These are phyloP conservation scores for Drosophila navojoa DNA, from an alignment of 1,140 invertebrate genomes.

Conservation along the genomic window DNA sequence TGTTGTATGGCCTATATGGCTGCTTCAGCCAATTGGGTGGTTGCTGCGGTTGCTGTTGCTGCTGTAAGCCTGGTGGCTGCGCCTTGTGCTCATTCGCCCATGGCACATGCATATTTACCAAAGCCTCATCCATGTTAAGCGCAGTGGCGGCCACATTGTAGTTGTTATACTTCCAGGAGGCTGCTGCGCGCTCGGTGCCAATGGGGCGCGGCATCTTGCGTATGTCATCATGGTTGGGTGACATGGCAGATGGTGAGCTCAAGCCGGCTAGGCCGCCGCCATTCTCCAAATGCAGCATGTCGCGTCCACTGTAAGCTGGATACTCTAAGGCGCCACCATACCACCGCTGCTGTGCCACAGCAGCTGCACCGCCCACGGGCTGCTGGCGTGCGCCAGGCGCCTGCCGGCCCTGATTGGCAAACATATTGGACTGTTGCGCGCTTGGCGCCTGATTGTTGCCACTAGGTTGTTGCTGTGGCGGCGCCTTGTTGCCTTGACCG, in stretches of 20 bases:
- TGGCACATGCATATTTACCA: conserved; percentile 46
- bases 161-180: conserved; percentile 86
- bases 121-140: conserved; percentile 55
- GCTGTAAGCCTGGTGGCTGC: conserved; percentile 62
- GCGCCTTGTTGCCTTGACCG: conserved; percentile 43
- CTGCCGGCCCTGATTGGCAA: conserved; percentile 58
- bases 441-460: conserved; percentile 28
- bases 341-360: conserved; percentile 64
- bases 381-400: conserved; percentile 33
- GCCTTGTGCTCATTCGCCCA: conserved; percentile 66
- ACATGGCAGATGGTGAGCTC: conserved; percentile 86
- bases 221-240: conserved; percentile 87
- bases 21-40: conserved; percentile 66
- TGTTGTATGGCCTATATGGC: conserved; percentile 69
- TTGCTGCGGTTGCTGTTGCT: conserved; percentile 55
- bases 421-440: conserved; percentile 58
- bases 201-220: conserved; percentile 90
- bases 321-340: conserved; percentile 72
- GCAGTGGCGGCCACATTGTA: conserved; percentile 59
- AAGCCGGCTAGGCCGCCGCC: conserved; percentile 62
- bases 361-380: conserved; percentile 36
- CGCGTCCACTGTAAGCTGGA: conserved; percentile 67
- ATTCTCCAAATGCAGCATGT: conserved; percentile 78
- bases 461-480: conserved; percentile 16
- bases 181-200: conserved; percentile 89